Evolutionary conservation across 2,113 vertebrate species (phyloP).

Genomic region (Kryptolebias marmoratus): DNA sequence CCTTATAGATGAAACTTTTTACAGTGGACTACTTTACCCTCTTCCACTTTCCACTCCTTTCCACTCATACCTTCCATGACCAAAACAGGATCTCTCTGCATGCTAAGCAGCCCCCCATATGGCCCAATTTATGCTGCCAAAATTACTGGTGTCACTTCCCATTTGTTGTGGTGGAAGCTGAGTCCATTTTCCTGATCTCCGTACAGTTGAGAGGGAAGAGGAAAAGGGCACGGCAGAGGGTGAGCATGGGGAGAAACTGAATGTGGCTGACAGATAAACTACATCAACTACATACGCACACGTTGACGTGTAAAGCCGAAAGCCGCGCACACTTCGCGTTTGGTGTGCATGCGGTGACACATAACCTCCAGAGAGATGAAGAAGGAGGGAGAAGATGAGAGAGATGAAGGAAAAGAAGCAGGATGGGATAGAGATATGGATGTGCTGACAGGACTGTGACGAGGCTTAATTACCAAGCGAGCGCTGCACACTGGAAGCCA

Average conservation of each 20-base stretch:
- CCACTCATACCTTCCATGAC: conserved; percentile 6
- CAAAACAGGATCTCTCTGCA: conserved; percentile 55
- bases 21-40: conserved; percentile 40
- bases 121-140: conserved; percentile 72
- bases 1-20: conserved; percentile 35
- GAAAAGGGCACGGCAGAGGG: background rate
- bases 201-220: conserved; percentile 17
- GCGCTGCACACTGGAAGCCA: conserved; percentile 57
- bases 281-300: conserved; percentile 16
- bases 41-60: conserved; percentile 4
- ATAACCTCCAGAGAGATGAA: conserved; percentile 49
- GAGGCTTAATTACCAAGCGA: conserved; percentile 76
- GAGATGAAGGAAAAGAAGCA: conserved; percentile 36
- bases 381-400: conserved; percentile 36
- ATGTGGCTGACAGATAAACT: conserved; percentile 42
- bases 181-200: conserved; percentile 43
- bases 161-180: conserved; percentile 71
- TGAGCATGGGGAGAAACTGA: conserved; percentile 12
- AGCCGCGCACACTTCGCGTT: background rate
- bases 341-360: conserved; percentile 24
- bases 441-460: conserved; percentile 74
- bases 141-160: conserved; percentile 77
- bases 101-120: conserved; percentile 71
- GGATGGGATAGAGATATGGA: conserved; percentile 9
- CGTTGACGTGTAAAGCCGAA: background rate